phyloP scores from a whole-genome alignment of 2,888 invertebrate genomes.

The Unio delphinus region DNA sequence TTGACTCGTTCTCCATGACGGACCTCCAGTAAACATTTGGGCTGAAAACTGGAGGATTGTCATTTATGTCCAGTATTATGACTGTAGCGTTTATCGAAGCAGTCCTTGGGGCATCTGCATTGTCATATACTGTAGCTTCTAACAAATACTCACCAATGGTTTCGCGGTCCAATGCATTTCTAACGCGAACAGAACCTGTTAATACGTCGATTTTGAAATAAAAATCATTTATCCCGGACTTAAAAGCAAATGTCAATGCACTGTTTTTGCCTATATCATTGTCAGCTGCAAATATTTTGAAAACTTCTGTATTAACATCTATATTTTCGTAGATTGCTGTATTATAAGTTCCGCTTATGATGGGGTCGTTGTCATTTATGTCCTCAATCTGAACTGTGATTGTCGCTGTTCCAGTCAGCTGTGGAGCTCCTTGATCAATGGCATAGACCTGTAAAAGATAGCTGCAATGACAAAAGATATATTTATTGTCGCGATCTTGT shows the following conservation, averaged over 20 bases:
- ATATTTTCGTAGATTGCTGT: conserved; percentile 15
- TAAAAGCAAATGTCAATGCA: conserved; percentile 1
- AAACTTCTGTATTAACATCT: conserved; percentile 11
- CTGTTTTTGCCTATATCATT: conserved; percentile 21
- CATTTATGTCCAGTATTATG: conserved; percentile 21
- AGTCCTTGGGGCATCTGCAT: conserved; percentile 6
- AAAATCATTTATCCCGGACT: too few relatives aligned
- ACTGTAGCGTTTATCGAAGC: conserved; percentile 12
- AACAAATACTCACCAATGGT: conserved; percentile 11
- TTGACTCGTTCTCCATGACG: conserved; percentile 34
- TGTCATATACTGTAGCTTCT: conserved; percentile 8
- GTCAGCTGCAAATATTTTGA: conserved; percentile 12
- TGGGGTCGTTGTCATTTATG: conserved; percentile 3
- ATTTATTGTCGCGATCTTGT: too few relatives aligned
- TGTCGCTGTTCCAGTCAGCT: too few relatives aligned
- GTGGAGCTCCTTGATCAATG: too few relatives aligned
- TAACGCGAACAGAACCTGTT: conserved; percentile 28
- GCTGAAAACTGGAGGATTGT: conserved; percentile 38
- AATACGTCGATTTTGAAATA: conserved; percentile 30
- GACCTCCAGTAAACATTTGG: conserved; percentile 23
- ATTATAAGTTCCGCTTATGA: conserved; percentile 8
- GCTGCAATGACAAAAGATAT: too few relatives aligned
- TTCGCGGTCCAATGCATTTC: conserved; percentile 43
- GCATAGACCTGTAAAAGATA: too few relatives aligned
- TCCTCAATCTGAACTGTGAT: too few relatives aligned